Evolutionary conservation across 2,888 invertebrate species (phyloP), one percentile per base, ranked within the genome.

Genomic region (Maniola hyperantus): DNA sequence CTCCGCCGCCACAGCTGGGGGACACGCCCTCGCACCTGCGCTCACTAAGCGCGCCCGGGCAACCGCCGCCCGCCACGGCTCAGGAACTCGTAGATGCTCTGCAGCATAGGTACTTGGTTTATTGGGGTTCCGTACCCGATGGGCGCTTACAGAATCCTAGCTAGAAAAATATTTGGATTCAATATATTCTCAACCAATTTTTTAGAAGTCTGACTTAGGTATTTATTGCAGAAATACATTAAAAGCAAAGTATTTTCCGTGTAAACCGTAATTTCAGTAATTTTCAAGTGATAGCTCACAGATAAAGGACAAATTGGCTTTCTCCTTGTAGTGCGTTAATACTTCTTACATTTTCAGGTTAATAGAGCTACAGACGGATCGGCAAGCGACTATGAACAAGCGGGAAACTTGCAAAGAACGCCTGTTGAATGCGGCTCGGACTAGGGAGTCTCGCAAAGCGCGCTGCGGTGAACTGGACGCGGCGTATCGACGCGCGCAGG

Each of bases 401-500:
- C 81, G 85, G 50, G 81, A 80, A 18, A 81, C 83, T 55, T 77
- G 91, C 51, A 83, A 81, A 64, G 84, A 80, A 13, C 78, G 84
- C 33, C 69, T 87, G 72, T 46, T 75, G 66, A 15, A 33, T 2
- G 77, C 85, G 26, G 78, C 78, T 0, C 86, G 90, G 0, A 78
- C 84, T 63, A 78, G 94, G 58, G 94, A 95, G 70, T 78, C 85
- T 15, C 83, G 92, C 33, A 81, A 83, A 33, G 87, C 91, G 72
- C 90, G 93, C 60, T 87, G 93, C 13, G 87, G 83, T 0, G 80
- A 84, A 69, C 94, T 98, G 64, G 97, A 97, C 74, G 95, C 95
- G 66, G 96, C 97, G 75, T 99, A 97, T 94, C 93, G 95, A 80
- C 97, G 98, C 92, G 99, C 98, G 93, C 99, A 99, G 94, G 97